Conservation (phyloP, 2,113 vertebrate genomes). For the Rhinoderma darwinii region DNA sequence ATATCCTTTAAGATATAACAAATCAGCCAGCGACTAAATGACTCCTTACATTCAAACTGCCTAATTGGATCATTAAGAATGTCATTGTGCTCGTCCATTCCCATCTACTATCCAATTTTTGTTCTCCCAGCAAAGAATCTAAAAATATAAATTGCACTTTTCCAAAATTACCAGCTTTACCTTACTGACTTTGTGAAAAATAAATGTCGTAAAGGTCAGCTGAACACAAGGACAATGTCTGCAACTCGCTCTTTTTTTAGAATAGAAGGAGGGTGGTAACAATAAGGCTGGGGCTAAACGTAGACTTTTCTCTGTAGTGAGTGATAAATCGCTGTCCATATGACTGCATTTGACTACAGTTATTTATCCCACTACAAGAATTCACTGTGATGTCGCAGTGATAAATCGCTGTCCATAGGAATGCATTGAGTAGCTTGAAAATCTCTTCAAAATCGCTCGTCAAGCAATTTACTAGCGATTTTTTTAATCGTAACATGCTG, state of each 20-base stretch:
- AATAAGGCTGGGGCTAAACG: no score
- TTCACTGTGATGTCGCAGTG: no score
- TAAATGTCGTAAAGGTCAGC: neutral
- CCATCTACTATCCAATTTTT: constrained; percentile 47
- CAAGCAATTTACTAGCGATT: no score
- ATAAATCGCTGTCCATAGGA: no score
- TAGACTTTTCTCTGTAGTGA: no score
- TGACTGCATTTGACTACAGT: no score
- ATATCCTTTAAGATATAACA: neutral
- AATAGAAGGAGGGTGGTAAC: neutral
- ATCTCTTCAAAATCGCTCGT: no score
- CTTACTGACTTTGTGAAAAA: constrained; percentile 4
- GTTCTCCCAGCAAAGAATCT: neutral
- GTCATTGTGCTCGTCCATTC: constrained; percentile 39
- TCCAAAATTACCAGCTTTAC: neutral
- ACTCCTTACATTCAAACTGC: constrained; percentile 17
- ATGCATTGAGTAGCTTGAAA: no score
- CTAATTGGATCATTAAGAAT: constrained; percentile 45
- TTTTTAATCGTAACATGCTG: no score
- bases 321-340: no score
- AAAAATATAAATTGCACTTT: constrained; percentile 44
- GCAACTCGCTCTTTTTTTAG: neutral
- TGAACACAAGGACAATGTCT: neutral
- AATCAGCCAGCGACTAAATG: neutral
- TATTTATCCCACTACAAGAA: no score